Conservation (phyloP, 2,797 vertebrate species). For the Adelosebastes latens region DNA sequence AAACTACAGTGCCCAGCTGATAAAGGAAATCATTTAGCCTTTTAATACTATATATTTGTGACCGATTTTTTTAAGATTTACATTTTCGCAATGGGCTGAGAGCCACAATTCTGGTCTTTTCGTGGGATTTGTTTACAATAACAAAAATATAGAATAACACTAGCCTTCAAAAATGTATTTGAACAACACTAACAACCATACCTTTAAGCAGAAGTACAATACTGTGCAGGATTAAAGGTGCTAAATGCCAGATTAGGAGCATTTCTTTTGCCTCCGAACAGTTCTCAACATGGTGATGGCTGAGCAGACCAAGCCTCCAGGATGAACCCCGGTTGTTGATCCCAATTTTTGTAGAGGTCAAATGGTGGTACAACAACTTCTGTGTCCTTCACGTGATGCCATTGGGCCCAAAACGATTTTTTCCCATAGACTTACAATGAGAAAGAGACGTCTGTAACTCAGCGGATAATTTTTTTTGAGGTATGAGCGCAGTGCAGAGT, state of each 20-base stretch:
- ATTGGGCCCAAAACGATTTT: too few species aligned
- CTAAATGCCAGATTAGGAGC: neutral
- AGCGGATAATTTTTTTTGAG: accelerated
- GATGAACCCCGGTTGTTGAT: too few species aligned
- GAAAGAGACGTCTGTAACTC: too few species aligned
- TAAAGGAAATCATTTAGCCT: neutral
- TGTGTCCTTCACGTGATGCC: too few species aligned
- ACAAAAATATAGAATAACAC: neutral
- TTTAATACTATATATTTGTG: neutral
- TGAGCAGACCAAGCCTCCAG: neutral
- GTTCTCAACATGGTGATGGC: neutral
- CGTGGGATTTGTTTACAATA: neutral
- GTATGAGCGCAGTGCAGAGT: neutral
- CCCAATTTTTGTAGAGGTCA: too few species aligned
- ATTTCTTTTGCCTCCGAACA: neutral
- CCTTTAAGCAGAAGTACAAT: too few species aligned
- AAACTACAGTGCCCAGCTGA: neutral
- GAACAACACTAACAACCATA: too few species aligned
- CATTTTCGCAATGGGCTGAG: neutral
- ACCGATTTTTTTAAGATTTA: neutral
- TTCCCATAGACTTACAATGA: too few species aligned
- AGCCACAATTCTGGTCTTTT: neutral
- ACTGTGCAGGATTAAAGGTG: neutral
- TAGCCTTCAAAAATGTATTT: neutral
- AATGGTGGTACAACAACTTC: too few species aligned